Conservation (phyloP, 2,888 invertebrate genomes). For the Chouioia cunea region DNA sequence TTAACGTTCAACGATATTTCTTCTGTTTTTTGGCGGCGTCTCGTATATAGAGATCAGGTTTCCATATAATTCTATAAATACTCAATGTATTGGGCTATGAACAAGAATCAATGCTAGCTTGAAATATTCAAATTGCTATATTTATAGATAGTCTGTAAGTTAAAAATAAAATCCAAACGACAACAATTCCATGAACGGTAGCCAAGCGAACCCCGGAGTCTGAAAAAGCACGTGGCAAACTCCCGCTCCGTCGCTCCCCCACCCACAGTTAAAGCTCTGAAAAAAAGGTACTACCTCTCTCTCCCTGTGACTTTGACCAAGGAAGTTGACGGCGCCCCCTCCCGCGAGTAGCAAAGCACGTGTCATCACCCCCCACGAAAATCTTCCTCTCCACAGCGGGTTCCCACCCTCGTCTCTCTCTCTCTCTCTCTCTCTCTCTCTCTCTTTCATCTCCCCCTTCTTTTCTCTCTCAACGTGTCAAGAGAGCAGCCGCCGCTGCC, state of each 20-base stretch:
- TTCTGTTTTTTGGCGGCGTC: no score
- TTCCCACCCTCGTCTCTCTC: constrained; percentile 12
- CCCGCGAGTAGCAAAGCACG: constrained; percentile 19
- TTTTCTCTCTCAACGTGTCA: background rate
- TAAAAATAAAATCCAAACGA: no score
- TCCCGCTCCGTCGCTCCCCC: constrained; percentile 18
- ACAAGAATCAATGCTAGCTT: no score
- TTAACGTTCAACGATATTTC: no score
- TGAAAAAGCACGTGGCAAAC: no score
- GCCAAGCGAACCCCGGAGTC: no score
- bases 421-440: constrained; percentile 13
- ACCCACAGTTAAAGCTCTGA: constrained; percentile 49
- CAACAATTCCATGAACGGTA: no score
- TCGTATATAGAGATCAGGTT: no score
- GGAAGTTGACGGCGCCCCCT: constrained; percentile 30
- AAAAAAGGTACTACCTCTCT: constrained; percentile 54
- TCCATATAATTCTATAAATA: no score
- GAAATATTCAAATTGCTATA: no score
- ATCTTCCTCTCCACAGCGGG: constrained; percentile 12
- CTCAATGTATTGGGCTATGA: no score
- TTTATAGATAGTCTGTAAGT: no score
- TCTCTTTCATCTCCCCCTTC: constrained; percentile 1
- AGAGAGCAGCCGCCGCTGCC: constrained; percentile 45
- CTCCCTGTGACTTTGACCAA: constrained; percentile 10
- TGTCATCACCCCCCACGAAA: constrained; percentile 38